Conservation (phyloP, 2,888 invertebrate species). For the Drosophila limbata region DNA sequence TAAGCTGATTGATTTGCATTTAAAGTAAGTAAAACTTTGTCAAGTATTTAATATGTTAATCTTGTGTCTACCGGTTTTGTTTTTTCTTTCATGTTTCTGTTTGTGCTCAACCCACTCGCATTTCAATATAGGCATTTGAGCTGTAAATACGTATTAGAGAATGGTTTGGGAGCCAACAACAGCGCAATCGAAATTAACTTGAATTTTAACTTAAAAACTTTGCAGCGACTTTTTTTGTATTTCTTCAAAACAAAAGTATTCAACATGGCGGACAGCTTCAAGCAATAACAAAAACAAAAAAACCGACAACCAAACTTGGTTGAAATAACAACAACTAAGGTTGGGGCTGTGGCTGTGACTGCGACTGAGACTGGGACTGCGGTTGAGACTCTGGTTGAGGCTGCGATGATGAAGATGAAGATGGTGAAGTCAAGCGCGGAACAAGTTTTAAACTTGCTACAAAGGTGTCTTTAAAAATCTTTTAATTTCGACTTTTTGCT, state of each 20-base stretch:
- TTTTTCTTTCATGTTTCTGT: constrained; percentile 2
- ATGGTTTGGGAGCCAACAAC: constrained; percentile 36
- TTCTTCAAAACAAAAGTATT: constrained; percentile 76
- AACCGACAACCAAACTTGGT: constrained; percentile 32
- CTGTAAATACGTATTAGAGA: constrained; percentile 22
- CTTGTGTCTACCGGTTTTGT: constrained; percentile 40
- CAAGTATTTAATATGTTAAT: constrained; percentile 38
- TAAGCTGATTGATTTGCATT: constrained; percentile 27
- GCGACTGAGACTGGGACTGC: constrained; percentile 31
- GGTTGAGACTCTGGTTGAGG: constrained; percentile 28
- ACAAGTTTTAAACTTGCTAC: constrained; percentile 82
- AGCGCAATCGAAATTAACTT: constrained; percentile 56
- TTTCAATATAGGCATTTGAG: constrained; percentile 39
- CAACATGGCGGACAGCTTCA: constrained; percentile 81
- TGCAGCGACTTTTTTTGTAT: constrained; percentile 51
- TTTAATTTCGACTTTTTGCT: constrained; percentile 78
- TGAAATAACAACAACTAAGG: constrained; percentile 44
- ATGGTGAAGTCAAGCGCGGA: constrained; percentile 68
- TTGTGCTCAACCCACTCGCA: constrained; percentile 28
- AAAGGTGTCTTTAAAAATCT: constrained; percentile 82
- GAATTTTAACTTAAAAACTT: constrained; percentile 58
- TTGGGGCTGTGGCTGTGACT: constrained; percentile 9
- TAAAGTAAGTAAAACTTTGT: constrained; percentile 8
- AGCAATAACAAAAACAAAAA: constrained; percentile 36
- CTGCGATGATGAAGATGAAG: constrained; percentile 53